phyloP scores from a whole-genome alignment of 2,888 invertebrate species.

The Lordiphosa fenestrarum region DNA sequence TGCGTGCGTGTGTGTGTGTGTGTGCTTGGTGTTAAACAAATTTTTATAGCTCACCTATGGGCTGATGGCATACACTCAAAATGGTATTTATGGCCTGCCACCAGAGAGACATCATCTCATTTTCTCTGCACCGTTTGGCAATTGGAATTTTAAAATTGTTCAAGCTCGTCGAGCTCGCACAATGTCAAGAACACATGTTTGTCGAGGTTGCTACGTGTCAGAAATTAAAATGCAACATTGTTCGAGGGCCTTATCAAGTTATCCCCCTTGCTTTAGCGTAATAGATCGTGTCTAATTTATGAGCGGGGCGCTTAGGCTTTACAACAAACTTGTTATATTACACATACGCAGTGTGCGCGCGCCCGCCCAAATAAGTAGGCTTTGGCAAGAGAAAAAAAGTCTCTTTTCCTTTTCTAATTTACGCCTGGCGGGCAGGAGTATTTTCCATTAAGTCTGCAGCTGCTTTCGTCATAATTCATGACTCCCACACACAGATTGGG shows the following conservation, averaged over 20 bases:
- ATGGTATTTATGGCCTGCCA: slow-evolving; percentile 51
- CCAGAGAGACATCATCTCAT: slow-evolving; percentile 61
- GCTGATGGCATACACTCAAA: slow-evolving; percentile 27
- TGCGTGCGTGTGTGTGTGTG: slow-evolving; percentile 10
- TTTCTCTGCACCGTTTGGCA: slow-evolving; percentile 29
- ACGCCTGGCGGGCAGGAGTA: slow-evolving; percentile 53
- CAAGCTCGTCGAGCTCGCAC: slow-evolving; percentile 22
- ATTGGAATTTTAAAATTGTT: slow-evolving; percentile 58
- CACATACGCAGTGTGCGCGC: slow-evolving; percentile 28
- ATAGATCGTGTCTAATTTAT: slow-evolving; percentile 55
- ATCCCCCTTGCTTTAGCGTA: slow-evolving; percentile 22
- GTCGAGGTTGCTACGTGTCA: slow-evolving; percentile 56
- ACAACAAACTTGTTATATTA: slow-evolving; percentile 25
- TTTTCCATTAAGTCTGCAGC: slow-evolving; percentile 73
- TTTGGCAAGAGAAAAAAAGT: slow-evolving; percentile 27
- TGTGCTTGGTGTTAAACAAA: slow-evolving; percentile 54
- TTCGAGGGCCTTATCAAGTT: slow-evolving; percentile 8
- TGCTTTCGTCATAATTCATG: slow-evolving; percentile 69
- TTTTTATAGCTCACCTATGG: slow-evolving; percentile 66
- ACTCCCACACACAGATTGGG: slow-evolving; percentile 46
- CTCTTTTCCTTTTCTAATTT: slow-evolving; percentile 56
- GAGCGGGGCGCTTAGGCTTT: slow-evolving; percentile 19
- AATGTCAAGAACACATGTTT: slow-evolving; percentile 62
- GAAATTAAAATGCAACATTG: slow-evolving; percentile 54
- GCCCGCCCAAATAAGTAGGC: slow-evolving; percentile 45